Base-by-base conservation (phyloP, 2,888 invertebrate species). In the Meliscaeva auricollis region DNA sequence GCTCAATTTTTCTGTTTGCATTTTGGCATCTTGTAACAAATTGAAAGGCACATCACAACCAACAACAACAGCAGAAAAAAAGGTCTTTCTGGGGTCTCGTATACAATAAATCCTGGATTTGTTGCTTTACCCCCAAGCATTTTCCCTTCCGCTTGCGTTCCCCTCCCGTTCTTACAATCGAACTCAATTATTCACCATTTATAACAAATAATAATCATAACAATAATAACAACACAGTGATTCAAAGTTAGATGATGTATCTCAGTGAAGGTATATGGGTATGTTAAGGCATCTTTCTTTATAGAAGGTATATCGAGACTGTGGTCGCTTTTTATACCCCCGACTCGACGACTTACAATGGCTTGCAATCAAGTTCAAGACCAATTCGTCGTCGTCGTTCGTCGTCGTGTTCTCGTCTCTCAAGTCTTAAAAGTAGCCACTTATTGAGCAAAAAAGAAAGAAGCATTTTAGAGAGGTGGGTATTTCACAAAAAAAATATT, bases 181-280 rank as follows among this genome's bases (percentile, higher is more conserved):
- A 68, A 76, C 74, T 75, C 83, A 79, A 79, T 84, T 84, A 79
- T 79, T 79, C 70, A 79, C 69, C 77, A 70, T 79, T 72, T 84
- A 84, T 84, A 75, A 79, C 75, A 84, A 79, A 84, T 84, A 84
- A 79, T 72, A 84, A 80, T 84, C 84, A 68, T 72, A 79, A 75
- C 78, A 83, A 78, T 74, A 83, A 83, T 74, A 77, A 70, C 62
- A 77, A 70, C 62, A 54, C 74, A 9, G 56, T 44, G 83, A 78
- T 74, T 60, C 35, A 66, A 26, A 38, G 54, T 58, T 38, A 62
- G 62, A 64, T 64, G 64, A 64, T 64, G 64, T 64, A 64, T 64
- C 64, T 62, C 44, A 26, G n/a, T n/a, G n/a, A n/a, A 62, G 62
- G 11, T 38, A 9, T 38, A 38, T 38, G 11, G 13, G 60, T 52